Evolutionary conservation across 1,140 invertebrate species (phyloP), one percentile per base, ranked within the genome.

Genomic region (Eulimnadia texana): DNA sequence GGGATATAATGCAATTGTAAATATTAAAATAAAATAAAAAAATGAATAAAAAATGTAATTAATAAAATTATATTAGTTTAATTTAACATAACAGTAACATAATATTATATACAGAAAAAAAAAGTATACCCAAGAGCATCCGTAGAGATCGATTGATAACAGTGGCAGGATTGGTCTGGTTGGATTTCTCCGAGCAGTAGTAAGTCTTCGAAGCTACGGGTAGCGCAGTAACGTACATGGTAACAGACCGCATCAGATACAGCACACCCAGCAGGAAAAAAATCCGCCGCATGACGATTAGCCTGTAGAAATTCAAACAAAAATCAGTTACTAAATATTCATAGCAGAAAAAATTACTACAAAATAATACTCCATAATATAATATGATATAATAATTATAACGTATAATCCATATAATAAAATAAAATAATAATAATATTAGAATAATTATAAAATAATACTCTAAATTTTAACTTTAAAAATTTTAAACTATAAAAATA

Each of bases 221-320:
- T 69, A 92, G 76, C 52, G 90, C 88, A 1, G 90, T 92, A 50
- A 92, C 87, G 72, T 82, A 90, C 86, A 92, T 91, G 50, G 88
- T 91, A 50, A 92, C 74, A 58, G 86, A 87, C 47, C 89, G 80
- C 79, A 90, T 88, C 74, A 91, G 79, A 71, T 93, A 92, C 64
- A 92, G 73, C 58, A 91, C 71, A 23, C 86, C 84, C 74, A 92
- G 80, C 58, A 92, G 79, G 59, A 92, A 76, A 71, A 90, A 91
- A 69, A 90, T 73, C 66, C 90, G 77, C 65, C 89, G 80, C 65
- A 86, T 79, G 42, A 92, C 82, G 66, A 92, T 92, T 72, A 88
- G 89, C 68, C 85, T 86, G 68, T 24, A 78, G 76, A 58, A 66
- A 50, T 64, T 60, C 69, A 56, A n/a, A 13, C 23, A 0, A 60